Evolutionary conservation across 2,797 vertebrate genomes (phyloP), one percentile per base, ranked within the genome.

Genomic region (Monodelphis domestica): DNA sequence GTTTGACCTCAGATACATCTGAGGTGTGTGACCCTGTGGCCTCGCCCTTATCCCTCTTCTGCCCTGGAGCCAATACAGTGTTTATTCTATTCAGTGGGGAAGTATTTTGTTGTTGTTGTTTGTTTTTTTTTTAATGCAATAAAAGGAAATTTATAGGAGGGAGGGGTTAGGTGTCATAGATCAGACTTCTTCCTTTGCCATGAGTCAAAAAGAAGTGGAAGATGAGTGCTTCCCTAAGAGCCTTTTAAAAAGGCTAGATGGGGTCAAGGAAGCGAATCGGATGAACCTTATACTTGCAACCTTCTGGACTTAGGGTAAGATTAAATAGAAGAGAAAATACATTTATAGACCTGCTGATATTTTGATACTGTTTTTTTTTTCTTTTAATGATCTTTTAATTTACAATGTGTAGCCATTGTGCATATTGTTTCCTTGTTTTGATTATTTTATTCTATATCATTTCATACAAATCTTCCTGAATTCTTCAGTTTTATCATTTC

Each of bases 161-260:
- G 7, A 17, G 38, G 78, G 4, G 4, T 2, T 1, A 12, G 0
- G 0, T 33, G 10, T n/a, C 70, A 21, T 53, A 12, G 21, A 51
- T 5, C 28, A 12, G 1, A 12, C 26, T 24, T n/a, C 59, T n/a
- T n/a, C 33, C 14, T 14, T 45, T 87, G 29, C 52, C 28, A 3
- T 29, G 29, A 10, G 0, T 45, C 1, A 0, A 53, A 52, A 29
- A 1, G 12, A 11, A 5, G 2, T 5, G 33, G 12, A 29, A 14
- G 10, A 45, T 28, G 14, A 5, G 1, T 30, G 15, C 55, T 38
- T 30, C 52, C 50, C 56, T 30, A 4, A 24, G 0, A 56, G 21
- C 56, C 92, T 53, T 90, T 50, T 38, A 53, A 89, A 29, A 38
- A 51, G 30, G 14, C 14, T 10, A 15, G 52, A 56, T 45, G 53